Conservation (phyloP, 2,113 vertebrate species). For the Nanger granti region DNA sequence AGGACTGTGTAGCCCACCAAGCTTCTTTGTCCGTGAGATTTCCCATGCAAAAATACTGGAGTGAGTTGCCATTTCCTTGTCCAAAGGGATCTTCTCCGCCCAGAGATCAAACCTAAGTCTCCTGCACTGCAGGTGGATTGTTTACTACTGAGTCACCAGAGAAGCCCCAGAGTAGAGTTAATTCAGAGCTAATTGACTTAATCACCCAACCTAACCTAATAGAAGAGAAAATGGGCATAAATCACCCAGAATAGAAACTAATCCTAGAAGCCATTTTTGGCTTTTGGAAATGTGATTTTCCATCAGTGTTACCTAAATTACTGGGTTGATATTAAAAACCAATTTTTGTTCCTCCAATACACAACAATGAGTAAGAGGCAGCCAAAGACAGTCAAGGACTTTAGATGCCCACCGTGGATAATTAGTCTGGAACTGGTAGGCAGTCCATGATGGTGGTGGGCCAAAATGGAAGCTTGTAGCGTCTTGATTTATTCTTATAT, state of each 20-base stretch:
- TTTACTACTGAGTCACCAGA: neutral
- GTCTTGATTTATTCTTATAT: neutral
- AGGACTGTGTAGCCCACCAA: neutral
- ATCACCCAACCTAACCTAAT: neutral
- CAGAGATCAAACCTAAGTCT: neutral
- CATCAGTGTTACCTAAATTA: neutral
- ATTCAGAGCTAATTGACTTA: slow-evolving; percentile 2
- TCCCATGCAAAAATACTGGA: neutral
- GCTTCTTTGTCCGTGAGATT: neutral
- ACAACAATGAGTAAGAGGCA: neutral
- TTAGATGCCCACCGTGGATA: neutral
- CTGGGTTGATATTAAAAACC: slow-evolving; percentile 22
- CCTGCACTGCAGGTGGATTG: neutral
- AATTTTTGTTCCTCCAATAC: neutral
- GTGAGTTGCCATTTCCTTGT: neutral
- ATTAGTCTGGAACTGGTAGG: neutral
- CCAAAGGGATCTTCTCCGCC: neutral
- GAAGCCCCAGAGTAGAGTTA: neutral
- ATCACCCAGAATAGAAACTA: neutral
- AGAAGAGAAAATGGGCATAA: neutral
- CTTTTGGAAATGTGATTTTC: neutral
- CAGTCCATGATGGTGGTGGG: neutral
- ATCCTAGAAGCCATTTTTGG: slow-evolving; percentile 1
- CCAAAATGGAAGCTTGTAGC: neutral
- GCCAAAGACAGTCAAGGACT: neutral